Evolutionary conservation across 2,113 vertebrate genomes (phyloP), one percentile per base, ranked within the genome.

Genomic region (Struthio camelus): DNA sequence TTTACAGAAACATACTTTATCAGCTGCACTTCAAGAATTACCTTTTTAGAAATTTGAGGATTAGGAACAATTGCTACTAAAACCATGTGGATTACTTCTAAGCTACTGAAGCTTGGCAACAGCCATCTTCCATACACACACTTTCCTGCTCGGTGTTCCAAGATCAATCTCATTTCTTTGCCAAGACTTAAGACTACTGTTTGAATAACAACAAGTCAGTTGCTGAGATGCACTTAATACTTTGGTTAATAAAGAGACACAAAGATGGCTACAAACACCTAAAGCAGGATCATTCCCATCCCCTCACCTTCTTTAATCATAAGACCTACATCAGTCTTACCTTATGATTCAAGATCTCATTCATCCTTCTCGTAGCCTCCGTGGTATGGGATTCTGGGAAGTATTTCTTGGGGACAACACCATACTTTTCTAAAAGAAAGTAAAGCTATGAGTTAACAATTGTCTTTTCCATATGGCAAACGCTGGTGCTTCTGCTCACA

Each of bases 291-390:
- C 54, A 54, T 22, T 80, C 48, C 51, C 69, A 85, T 53, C 30
- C 32, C 16, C 69, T 91, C 23, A 18, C 46, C 38, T 82, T 14
- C 40, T 66, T 54, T 40, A 62, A 22, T 4, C 44, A 2, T 4
- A 83, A 11, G 7, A 70, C 7, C 36, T 27, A 59, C 69, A 80
- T 69, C 27, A 25, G 34, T 34, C 40, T 64, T 97, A 99, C 99
- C 99, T 99, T 99, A 92, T 99, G 99, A 97, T 99, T 99, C 90
- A 99, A 98, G 96, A 99, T 99, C 95, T 99, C 99, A 22, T 99
- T 99, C 99, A 99, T 99, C 97, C 99, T 98, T 76, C 99, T 98
- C 15, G 98, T 99, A 38, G 99, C 99, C 95, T 99, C 99, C 25
- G 99, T 99, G 87, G 99, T 99, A 81, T 99, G 98, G 54, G 99